Evolutionary conservation across 2,113 vertebrate genomes (phyloP).

Genomic region (Lepus americanus): DNA sequence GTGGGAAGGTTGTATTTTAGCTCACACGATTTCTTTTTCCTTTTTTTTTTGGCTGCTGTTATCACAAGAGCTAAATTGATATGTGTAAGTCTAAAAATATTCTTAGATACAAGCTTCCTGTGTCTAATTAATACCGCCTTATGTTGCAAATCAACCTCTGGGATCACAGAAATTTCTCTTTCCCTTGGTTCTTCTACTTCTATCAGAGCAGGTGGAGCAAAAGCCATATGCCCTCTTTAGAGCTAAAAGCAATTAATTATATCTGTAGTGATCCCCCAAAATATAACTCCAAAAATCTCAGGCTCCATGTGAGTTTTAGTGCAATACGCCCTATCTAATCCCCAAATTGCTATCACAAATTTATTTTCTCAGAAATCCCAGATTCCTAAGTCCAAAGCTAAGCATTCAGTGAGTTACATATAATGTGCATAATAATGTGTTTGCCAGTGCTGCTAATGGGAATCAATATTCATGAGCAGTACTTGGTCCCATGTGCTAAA

Average conservation of each 20-base stretch:
- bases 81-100: constrained; percentile 64
- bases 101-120: constrained; percentile 40
- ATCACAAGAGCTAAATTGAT: constrained; percentile 58
- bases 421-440: constrained; percentile 44
- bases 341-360: background rate
- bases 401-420: constrained; percentile 37
- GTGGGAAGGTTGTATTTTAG: constrained; percentile 49
- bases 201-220: background rate
- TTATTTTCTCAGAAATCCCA: constrained; percentile 50
- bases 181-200: constrained; percentile 18
- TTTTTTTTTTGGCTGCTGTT: background rate
- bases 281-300: background rate
- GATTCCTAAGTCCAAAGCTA: constrained; percentile 50
- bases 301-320: background rate
- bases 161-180: constrained; percentile 34
- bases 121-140: constrained; percentile 64
- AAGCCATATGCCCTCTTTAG: background rate
- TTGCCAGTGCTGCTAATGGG: constrained; percentile 53
- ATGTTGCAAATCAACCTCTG: constrained; percentile 27
- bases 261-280: constrained; percentile 19
- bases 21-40: background rate
- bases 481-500: constrained; percentile 63
- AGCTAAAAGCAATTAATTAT: background rate
- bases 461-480: constrained; percentile 62
- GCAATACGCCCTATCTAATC: background rate